Evolutionary conservation across 2,888 invertebrate species (phyloP), one percentile per base, ranked within the genome.

Genomic region (Lasioglossum zephyrum): DNA sequence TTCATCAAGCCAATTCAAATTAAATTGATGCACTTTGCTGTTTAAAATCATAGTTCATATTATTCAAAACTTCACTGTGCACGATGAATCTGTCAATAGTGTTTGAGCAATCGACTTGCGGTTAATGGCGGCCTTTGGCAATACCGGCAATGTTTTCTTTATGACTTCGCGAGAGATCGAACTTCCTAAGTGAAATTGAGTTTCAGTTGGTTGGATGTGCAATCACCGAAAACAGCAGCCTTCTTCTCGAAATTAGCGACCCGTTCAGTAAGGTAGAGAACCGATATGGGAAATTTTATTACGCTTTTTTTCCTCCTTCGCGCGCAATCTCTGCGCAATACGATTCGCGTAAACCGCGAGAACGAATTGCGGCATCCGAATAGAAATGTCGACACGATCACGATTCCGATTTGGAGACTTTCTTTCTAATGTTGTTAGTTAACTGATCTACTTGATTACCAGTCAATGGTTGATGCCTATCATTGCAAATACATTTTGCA

Each of bases 311-410:
- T 39, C 16, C 13, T 41, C 8, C 16, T 5, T n/a, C 49, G 1
- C 74, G 22, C 57, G 81, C 82, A 77, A 76, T 79, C 69, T 66
- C 79, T 49, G 82, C 75, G 63, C 57, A 76, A 63, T n/a, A 31
- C 57, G 76, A 57, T 85, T 75, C 39, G 18, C 49, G 36, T 26
- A 57, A 81, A 49, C 60, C 66, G 60, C 69, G 69, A 82, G 79
- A 82, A 79, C 73, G 73, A 82, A 84, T 86, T 86, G 81, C 84
- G 70, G 79, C 57, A 66, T 78, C 49, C 79, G 44, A 82, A 77
- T 78, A 77, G 85, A 89, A 89, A 90, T 91, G 90, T 92, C 87
- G 91, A 86, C 86, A 91, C 80, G 76, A 79, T 77, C 63, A 13
- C 41, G 74, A 70, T 44, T 22, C 53, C 49, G 66, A 57, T 86